Evolutionary conservation across 2,888 invertebrate genomes (phyloP).

Genomic region (Diarsia rubi): DNA sequence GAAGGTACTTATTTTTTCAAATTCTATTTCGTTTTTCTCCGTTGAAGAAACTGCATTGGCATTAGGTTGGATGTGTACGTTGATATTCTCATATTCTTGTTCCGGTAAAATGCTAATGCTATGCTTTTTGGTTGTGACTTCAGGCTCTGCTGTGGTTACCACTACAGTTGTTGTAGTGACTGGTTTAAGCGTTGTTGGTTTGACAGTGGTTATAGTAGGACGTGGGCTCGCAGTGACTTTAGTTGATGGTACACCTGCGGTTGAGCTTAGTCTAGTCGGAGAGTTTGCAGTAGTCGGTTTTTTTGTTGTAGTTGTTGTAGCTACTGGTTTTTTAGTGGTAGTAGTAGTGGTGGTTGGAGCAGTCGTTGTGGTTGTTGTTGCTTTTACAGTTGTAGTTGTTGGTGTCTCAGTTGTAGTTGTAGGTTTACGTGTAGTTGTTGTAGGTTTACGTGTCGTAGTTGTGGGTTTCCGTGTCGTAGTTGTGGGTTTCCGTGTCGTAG

Average conservation of each 20-base stretch:
- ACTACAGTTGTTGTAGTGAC: conserved; percentile 60
- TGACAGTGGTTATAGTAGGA: conserved; percentile 53
- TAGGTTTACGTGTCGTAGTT: conserved; percentile 49
- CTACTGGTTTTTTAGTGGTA: conserved; percentile 50
- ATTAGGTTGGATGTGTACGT: conserved; percentile 63
- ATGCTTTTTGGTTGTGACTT: conserved; percentile 61
- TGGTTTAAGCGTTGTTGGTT: conserved; percentile 53
- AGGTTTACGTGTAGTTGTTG: conserved; percentile 42
- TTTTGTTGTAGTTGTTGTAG: conserved; percentile 53
- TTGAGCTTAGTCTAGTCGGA: conserved; percentile 48
- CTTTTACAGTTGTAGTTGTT: conserved; percentile 42
- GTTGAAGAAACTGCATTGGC: conserved; percentile 67
- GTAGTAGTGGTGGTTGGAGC: conserved; percentile 59
- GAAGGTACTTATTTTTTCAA: conserved; percentile 82
- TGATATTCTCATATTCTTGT: conserved; percentile 57
- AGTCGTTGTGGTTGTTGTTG: conserved; percentile 49
- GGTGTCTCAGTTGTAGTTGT: conserved; percentile 40
- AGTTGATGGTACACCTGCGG: conserved; percentile 15
- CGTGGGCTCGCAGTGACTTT: conserved; percentile 35
- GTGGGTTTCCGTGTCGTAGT: conserved; percentile 56
- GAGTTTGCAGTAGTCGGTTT: conserved; percentile 45
- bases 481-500: conserved; percentile 49
- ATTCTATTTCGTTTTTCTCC: conserved; percentile 72
- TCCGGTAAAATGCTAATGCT: conserved; percentile 64
- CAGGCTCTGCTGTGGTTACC: conserved; percentile 62